Evolutionary conservation across 2,888 invertebrate genomes (phyloP).

Genomic region (Xanthia icteritia): DNA sequence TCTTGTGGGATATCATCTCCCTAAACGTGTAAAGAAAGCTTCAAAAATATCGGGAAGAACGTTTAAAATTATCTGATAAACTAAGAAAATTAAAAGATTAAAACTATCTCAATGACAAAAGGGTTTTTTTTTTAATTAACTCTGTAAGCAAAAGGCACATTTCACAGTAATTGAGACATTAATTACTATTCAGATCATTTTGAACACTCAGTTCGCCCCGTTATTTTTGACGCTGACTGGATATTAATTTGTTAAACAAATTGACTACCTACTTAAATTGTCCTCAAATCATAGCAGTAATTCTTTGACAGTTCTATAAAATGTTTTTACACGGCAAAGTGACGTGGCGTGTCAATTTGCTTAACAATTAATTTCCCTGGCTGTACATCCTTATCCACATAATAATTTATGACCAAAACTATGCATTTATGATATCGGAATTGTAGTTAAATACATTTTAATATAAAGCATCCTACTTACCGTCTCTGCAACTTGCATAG

Average conservation of each 20-base stretch:
- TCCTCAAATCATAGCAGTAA: neutral
- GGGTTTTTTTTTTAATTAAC: neutral
- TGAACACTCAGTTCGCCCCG: neutral
- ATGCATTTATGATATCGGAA: neutral
- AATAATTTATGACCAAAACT: neutral
- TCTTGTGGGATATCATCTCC: constrained; percentile 76
- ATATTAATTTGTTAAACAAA: neutral
- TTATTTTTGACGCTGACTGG: neutral
- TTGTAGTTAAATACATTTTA: neutral
- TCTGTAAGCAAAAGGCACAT: too few species aligned
- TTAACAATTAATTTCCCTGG: neutral
- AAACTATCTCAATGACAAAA: neutral
- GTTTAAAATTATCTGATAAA: neutral
- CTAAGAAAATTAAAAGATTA: neutral
- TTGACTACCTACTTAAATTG: neutral
- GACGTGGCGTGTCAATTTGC: neutral
- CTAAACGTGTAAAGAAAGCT: constrained; percentile 61
- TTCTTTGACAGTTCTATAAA: neutral
- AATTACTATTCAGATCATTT: neutral
- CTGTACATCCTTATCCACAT: neutral
- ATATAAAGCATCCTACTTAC: constrained; percentile 48
- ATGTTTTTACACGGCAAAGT: neutral
- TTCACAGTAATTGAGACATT: too few species aligned
- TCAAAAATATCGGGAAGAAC: neutral
- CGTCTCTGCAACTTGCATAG: constrained; percentile 91